Evolutionary conservation across 2,797 vertebrate genomes (phyloP).

Genomic region (Chaunax sp.): DNA sequence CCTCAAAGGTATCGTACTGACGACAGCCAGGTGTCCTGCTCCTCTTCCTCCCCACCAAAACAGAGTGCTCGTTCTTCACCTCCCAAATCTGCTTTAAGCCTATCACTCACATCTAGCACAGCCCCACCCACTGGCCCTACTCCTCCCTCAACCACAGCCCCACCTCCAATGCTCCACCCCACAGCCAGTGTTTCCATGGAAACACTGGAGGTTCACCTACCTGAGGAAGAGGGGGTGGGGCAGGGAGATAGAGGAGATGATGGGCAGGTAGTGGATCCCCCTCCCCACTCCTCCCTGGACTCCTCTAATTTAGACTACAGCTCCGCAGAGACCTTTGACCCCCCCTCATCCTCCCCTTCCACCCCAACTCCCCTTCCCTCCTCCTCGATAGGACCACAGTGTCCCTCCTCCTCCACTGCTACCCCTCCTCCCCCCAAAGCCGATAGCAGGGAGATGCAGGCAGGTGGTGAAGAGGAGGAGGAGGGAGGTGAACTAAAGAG

Average conservation of each 20-base stretch:
- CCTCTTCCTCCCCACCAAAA: constrained; percentile 72
- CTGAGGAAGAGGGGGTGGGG: constrained; percentile 81
- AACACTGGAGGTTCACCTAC: constrained; percentile 41
- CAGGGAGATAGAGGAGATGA: constrained; percentile 59
- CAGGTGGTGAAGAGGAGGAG: constrained; percentile 43
- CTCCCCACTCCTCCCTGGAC: constrained; percentile 88
- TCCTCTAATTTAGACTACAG: constrained; percentile 94
- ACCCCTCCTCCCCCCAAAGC: constrained; percentile 63
- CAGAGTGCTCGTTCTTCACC: constrained; percentile 66
- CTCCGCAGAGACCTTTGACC: constrained; percentile 92
- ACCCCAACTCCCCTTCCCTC: constrained; percentile 37
- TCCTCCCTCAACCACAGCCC: constrained; percentile 78
- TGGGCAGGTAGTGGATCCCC: constrained; percentile 32
- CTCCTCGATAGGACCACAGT: constrained; percentile 30
- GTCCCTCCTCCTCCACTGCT: constrained; percentile 63
- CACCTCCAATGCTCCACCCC: constrained; percentile 83
- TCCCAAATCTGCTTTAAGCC: constrained; percentile 81
- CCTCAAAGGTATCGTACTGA: constrained; percentile 98
- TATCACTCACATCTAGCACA: constrained; percentile 76
- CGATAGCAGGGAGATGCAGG: constrained; percentile 32
- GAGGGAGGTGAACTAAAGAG: constrained; percentile 88
- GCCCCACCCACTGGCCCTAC: constrained; percentile 31
- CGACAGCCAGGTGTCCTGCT: constrained; percentile 83
- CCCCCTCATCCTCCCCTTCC: constrained; percentile 77
- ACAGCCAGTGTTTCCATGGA: constrained; percentile 85